These are phyloP conservation scores for Gallinago undulata DNA, from an alignment of 2,113 vertebrate species.

Conservation along the genomic window DNA sequence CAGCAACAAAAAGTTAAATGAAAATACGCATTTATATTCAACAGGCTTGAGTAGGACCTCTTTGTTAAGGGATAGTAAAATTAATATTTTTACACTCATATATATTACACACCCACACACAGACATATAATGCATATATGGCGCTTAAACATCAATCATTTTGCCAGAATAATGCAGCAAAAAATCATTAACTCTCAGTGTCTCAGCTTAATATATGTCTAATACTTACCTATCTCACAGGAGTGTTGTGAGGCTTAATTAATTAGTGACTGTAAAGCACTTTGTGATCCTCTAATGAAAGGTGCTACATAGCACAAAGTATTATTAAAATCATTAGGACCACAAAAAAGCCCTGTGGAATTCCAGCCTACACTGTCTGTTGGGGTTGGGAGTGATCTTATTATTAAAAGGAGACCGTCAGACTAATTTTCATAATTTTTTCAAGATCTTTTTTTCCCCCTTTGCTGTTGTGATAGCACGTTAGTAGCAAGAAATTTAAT, in stretches of 20 bases:
- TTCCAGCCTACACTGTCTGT: slow-evolving; percentile 58
- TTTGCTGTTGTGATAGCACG: slow-evolving; percentile 47
- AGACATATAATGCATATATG: neutral
- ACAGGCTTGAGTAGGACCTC: slow-evolving; percentile 16
- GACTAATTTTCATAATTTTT: slow-evolving; percentile 68
- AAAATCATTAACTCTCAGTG: slow-evolving; percentile 56
- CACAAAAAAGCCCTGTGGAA: slow-evolving; percentile 67
- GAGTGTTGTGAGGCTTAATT: slow-evolving; percentile 64
- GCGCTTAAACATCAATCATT: slow-evolving; percentile 43
- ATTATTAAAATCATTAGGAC: slow-evolving; percentile 68
- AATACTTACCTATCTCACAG: slow-evolving; percentile 66
- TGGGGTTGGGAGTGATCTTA: slow-evolving; percentile 47
- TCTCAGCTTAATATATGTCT: slow-evolving; percentile 51
- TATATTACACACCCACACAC: slow-evolving; percentile 43
- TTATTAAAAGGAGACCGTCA: slow-evolving; percentile 63
- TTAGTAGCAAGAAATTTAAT: slow-evolving; percentile 60
- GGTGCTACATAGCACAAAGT: slow-evolving; percentile 60
- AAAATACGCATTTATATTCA: slow-evolving; percentile 30
- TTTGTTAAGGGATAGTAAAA: slow-evolving; percentile 52
- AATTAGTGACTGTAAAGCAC: slow-evolving; percentile 67
- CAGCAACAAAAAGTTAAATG: slow-evolving; percentile 29
- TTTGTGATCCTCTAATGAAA: slow-evolving; percentile 69
- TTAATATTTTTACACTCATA: slow-evolving; percentile 38
- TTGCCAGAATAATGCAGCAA: slow-evolving; percentile 53
- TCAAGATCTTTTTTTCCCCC: slow-evolving; percentile 5